Evolutionary conservation across 2,797 vertebrate genomes (phyloP).

Genomic region (Ciconia nigra): DNA sequence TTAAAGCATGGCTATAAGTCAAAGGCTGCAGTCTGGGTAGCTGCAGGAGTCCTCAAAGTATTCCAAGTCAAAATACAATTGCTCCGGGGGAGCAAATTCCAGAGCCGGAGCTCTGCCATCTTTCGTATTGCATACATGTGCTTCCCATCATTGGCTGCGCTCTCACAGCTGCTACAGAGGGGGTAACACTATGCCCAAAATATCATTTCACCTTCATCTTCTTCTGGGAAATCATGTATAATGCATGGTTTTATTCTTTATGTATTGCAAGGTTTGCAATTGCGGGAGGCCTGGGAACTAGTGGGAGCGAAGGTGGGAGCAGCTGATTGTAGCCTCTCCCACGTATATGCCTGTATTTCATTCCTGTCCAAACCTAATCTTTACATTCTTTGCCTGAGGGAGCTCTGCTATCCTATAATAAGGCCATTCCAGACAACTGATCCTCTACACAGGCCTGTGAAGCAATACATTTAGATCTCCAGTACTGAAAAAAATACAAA

Average conservation of each 20-base stretch:
- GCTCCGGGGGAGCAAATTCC: background rate
- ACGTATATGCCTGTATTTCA: background rate
- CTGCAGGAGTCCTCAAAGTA: background rate
- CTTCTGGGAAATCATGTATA: background rate
- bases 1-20: background rate
- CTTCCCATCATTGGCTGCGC: background rate
- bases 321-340: background rate
- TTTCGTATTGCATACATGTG: background rate
- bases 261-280: background rate
- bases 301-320: background rate
- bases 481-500: background rate
- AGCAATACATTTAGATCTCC: background rate
- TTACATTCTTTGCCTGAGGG: background rate
- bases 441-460: background rate
- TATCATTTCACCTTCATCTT: background rate
- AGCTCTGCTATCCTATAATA: background rate
- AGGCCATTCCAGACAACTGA: background rate
- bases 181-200: background rate
- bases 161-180: background rate
- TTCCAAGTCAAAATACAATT: conserved; percentile 12
- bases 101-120: background rate
- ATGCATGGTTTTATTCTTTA: background rate
- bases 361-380: background rate
- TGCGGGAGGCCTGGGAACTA: background rate
- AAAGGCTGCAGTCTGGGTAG: background rate